These are phyloP conservation scores for Blomia tropicalis DNA, from an alignment of 2,888 invertebrate species.

Conservation along the genomic window DNA sequence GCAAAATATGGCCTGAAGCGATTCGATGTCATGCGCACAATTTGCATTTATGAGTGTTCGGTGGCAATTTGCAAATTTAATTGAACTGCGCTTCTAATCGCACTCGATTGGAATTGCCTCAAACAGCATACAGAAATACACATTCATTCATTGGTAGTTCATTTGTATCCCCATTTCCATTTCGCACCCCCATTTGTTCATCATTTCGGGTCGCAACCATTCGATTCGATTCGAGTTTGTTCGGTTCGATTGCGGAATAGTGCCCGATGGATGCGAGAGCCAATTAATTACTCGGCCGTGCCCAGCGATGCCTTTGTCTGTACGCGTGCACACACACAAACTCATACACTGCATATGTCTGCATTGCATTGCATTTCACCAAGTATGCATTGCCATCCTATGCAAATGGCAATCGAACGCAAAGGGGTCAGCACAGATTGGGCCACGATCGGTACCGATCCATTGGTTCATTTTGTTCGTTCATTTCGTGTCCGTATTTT, in stretches of 20 bases:
- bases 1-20: background rate
- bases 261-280: background rate
- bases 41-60: constrained; percentile 14
- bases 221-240: background rate
- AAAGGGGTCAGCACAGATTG: constrained; percentile 1
- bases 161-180: no score
- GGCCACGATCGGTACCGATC: background rate
- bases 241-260: constrained; percentile 10
- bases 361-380: background rate
- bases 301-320: background rate
- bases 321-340: no score
- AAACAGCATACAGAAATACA: no score
- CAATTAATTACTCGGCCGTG: constrained; percentile 9
- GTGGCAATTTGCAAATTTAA: constrained; percentile 13
- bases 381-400: background rate
- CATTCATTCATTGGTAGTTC: no score
- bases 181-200: no score
- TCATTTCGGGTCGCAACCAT: background rate
- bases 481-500: no score
- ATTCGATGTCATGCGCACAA: constrained; percentile 9
- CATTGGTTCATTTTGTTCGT: no score
- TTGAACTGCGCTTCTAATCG: background rate
- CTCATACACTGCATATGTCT: no score
- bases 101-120: background rate
- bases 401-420: constrained; percentile 12